Evolutionary conservation across 2,888 invertebrate species (phyloP).

Genomic region (Calameuta filiformis): DNA sequence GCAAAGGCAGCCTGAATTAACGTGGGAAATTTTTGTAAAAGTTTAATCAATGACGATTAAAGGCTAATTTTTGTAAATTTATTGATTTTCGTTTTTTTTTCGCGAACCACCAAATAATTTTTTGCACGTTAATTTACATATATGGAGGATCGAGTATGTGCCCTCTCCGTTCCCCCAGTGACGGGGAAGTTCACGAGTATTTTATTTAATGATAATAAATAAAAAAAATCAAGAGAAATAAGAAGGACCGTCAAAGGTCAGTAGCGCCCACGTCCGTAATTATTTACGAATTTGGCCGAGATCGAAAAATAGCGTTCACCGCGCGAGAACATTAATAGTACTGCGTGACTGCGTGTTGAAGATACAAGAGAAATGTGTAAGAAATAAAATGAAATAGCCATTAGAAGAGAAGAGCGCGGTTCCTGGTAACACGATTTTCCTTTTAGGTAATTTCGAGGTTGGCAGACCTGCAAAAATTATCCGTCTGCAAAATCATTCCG

Average conservation of each 20-base stretch:
- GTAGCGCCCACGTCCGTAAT: constrained; percentile 5
- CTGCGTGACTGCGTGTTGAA: not conserved
- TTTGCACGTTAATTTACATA: not conserved
- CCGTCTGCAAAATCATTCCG: not conserved
- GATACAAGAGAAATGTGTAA: not conserved
- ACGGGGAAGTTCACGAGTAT: not conserved
- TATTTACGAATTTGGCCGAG: constrained; percentile 20
- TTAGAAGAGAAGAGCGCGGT: not conserved
- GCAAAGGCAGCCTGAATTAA: too few species aligned
- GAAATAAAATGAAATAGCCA: not conserved
- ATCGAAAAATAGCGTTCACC: constrained; percentile 7
- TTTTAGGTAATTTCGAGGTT: not conserved
- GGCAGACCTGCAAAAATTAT: not conserved
- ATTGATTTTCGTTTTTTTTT: too few species aligned
- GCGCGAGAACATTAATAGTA: constrained; percentile 19
- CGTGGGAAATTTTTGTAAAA: too few species aligned
- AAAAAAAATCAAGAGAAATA: not conserved
- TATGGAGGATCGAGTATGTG: not conserved
- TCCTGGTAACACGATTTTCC: not conserved
- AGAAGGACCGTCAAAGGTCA: not conserved
- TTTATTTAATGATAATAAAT: constrained; percentile 17
- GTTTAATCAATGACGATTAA: too few species aligned
- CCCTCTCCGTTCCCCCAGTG: too few species aligned
- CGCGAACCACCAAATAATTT: too few species aligned
- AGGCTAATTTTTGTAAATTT: too few species aligned